Evolutionary conservation across 2,113 vertebrate species (phyloP), one percentile per base, ranked within the genome.

Genomic region (Paramisgurnus dabryanus): DNA sequence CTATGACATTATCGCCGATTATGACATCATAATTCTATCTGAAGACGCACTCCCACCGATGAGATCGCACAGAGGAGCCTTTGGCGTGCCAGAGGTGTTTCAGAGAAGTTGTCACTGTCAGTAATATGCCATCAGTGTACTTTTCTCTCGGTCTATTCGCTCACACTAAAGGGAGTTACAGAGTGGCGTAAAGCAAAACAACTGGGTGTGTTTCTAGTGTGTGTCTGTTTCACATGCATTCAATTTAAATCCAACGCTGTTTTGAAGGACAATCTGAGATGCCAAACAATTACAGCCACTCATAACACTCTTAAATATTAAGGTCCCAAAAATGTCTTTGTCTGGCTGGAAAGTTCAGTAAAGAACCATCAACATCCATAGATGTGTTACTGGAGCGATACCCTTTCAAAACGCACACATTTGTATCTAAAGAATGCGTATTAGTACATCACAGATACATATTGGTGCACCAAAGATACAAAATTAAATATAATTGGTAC

Each of bases 211-310:
- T 91, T 90, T 80, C 80, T 84, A 64, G 39, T 22, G 53, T 15
- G 18, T 15, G 45, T 68, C 61, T 73, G 78, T 63, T 65, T 81
- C 80, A 64, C 49, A 81, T 53, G 85, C 87, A 87, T 87, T 89
- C 80, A 86, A 81, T 45, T 78, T 85, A 89, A 88, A 89, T 90
- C 87, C 85, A 76, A 66, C 80, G 69, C 82, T 82, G 82, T 81
- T 87, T 82, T 84, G 84, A 74, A 49, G 75, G 85, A 88, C 85
- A 80, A 34, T 60, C 69, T 39, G 47, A 72, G 39, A 71, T 47
- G 18, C 41, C 18, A 13, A 49, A 75, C 12, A 47, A 63, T 22
- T 60, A 61, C 41, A 73, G 41, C 63, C 13, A 4, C 34, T 10
- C 34, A 10, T 10, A 47, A 8, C 7, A 10, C 45, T 47, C 45